Percentiles rank a stretch among this genome's conserved stretches.
Evolutionary conservation across 1,140 invertebrate species (phyloP).

Genomic region (Potamilus streckersoni): DNA sequence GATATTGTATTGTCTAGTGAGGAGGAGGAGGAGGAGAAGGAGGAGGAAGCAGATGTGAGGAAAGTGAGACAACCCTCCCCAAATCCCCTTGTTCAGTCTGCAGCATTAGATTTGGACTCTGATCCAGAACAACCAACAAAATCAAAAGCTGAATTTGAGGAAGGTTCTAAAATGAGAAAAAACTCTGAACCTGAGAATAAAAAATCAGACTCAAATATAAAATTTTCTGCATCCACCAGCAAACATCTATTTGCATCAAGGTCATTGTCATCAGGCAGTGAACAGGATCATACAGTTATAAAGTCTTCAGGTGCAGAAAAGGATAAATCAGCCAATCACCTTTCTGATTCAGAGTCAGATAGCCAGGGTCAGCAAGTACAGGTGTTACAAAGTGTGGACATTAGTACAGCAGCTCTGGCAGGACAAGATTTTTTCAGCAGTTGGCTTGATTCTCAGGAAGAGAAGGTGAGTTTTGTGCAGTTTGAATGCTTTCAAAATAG

Average conservation of each 20-base stretch:
- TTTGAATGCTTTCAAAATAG: too few species aligned
- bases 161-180: not conserved
- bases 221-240: too few species aligned
- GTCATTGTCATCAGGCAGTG: conserved; percentile 3
- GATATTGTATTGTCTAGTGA: conserved; percentile 55
- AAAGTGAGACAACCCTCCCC: not conserved
- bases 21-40: conserved; percentile 40
- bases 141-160: conserved; percentile 4
- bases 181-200: not conserved
- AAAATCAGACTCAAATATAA: not conserved
- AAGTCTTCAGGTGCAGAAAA: not conserved
- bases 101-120: not conserved
- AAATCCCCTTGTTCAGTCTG: not conserved
- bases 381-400: conserved; percentile 19
- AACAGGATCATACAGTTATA: not conserved
- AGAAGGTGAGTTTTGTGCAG: not conserved
- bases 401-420: conserved; percentile 22
- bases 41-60: not conserved
- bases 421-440: conserved; percentile 28
- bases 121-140: conserved; percentile 2
- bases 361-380: conserved; percentile 1
- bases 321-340: conserved; percentile 13
- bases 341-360: conserved; percentile 18
- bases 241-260: too few species aligned
- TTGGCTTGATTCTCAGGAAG: conserved; percentile 22